Percentiles rank a stretch among this genome's conserved stretches.
phyloP scores from a whole-genome alignment of 1,140 invertebrate species.

The Bombus balteatus region DNA sequence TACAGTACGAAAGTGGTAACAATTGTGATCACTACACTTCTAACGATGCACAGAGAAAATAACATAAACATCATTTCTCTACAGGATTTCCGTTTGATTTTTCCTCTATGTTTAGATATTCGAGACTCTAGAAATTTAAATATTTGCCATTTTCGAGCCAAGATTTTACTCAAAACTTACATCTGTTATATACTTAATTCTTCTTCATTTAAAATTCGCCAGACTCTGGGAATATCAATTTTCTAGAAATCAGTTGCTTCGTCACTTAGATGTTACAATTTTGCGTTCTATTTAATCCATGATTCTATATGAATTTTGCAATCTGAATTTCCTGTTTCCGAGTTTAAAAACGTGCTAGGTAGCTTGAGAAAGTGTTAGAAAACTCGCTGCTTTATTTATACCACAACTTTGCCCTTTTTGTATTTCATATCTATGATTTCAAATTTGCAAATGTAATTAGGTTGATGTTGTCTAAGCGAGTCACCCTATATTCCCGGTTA shows the following conservation, averaged over 20 bases:
- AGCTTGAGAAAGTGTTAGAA: too few relatives aligned
- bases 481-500: conserved; percentile 34
- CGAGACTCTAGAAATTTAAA: neutral
- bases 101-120: too few relatives aligned
- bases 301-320: too few relatives aligned
- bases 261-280: too few relatives aligned
- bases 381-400: too few relatives aligned
- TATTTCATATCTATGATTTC: too few relatives aligned
- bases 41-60: neutral
- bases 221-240: neutral
- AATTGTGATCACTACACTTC: neutral
- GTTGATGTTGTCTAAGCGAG: neutral
- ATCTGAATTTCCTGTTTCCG: too few relatives aligned
- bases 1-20: neutral
- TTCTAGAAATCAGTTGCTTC: too few relatives aligned
- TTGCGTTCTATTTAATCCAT: too few relatives aligned
- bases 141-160: neutral
- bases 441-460: too few relatives aligned
- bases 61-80: neutral
- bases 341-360: too few relatives aligned
- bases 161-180: neutral
- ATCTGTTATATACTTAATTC: neutral
- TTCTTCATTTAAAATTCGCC: neutral
- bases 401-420: too few relatives aligned
- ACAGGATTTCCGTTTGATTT: neutral